These are phyloP conservation scores for Helostoma temminkii DNA, from an alignment of 2,797 vertebrate species.

Conservation along the genomic window DNA sequence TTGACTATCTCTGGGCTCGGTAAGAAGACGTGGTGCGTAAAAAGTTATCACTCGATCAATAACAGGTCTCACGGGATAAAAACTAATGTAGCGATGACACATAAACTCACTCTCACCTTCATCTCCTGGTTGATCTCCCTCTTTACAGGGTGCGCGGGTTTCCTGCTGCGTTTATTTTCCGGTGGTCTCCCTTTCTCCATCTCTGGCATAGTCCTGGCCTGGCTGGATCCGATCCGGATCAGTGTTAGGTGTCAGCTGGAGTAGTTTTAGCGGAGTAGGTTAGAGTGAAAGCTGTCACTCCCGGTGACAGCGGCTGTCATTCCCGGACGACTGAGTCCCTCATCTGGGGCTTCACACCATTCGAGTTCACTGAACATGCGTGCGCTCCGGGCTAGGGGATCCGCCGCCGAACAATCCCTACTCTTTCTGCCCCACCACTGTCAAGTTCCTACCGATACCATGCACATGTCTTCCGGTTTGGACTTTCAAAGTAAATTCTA, in stretches of 20 bases:
- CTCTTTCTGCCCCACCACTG: constrained; percentile 43
- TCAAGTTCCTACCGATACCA: constrained; percentile 8
- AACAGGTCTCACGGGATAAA: background rate
- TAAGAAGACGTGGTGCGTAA: constrained; percentile 25
- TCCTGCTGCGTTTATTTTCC: constrained; percentile 98
- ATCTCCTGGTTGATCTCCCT: constrained; percentile 97
- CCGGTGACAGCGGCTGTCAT: constrained; percentile 81
- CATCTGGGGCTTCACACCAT: constrained; percentile 86
- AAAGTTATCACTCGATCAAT: constrained; percentile 11
- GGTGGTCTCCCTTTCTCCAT: constrained; percentile 98
- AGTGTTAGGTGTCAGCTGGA: constrained; percentile 73
- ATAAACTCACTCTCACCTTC: constrained; percentile 88
- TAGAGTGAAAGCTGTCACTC: constrained; percentile 78
- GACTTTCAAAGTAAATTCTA: constrained; percentile 50
- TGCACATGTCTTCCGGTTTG: background rate
- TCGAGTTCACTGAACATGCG: constrained; percentile 81
- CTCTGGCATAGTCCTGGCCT: constrained; percentile 93
- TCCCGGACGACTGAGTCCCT: constrained; percentile 86
- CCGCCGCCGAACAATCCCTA: constrained; percentile 64
- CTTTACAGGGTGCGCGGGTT: constrained; percentile 96
- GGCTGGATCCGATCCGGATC: constrained; percentile 88
- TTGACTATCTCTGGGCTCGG: constrained; percentile 11
- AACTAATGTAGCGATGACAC: background rate
- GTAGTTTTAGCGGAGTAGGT: constrained; percentile 36
- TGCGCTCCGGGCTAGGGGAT: constrained; percentile 81